phyloP scores from a whole-genome alignment of 2,797 vertebrate genomes.

The Peromyscus aztecus region DNA sequence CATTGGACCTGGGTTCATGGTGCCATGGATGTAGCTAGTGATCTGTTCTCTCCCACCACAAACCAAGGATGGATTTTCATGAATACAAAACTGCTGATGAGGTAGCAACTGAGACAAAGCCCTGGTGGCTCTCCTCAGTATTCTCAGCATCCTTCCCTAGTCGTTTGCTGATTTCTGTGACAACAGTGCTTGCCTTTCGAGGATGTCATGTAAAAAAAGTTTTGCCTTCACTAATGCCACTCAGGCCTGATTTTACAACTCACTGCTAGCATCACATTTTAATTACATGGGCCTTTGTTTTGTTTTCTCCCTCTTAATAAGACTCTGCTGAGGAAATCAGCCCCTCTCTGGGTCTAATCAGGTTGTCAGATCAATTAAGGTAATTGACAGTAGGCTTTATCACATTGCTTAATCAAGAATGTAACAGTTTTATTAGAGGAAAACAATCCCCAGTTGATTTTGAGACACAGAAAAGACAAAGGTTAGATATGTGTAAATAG shows the following conservation, averaged over 20 bases:
- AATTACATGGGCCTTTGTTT: conserved; percentile 82
- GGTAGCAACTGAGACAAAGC: neutral
- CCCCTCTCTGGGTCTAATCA: conserved; percentile 81
- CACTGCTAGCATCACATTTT: conserved; percentile 67
- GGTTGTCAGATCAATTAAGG: conserved; percentile 86
- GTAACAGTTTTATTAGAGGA: conserved; percentile 80
- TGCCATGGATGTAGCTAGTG: neutral
- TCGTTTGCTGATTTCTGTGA: neutral
- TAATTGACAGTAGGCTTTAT: conserved; percentile 82
- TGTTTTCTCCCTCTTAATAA: conserved; percentile 82
- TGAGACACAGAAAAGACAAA: conserved; percentile 35
- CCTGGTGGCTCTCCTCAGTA: neutral
- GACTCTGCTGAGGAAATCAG: conserved; percentile 71
- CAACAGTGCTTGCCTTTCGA: conserved; percentile 34
- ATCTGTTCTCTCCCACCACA: neutral
- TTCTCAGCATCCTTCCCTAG: neutral
- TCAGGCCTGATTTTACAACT: conserved; percentile 75
- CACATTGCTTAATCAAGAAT: conserved; percentile 78
- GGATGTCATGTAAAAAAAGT: conserved; percentile 69
- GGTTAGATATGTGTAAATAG: neutral
- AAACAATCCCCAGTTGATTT: conserved; percentile 67
- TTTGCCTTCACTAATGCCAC: conserved; percentile 58
- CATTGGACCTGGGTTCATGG: neutral
- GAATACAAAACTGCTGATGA: neutral
- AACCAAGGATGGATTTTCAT: conserved; percentile 11